Evolutionary conservation across 2,113 vertebrate genomes (phyloP), one percentile per base, ranked within the genome.

Genomic region (Corythornis madagascariensis): DNA sequence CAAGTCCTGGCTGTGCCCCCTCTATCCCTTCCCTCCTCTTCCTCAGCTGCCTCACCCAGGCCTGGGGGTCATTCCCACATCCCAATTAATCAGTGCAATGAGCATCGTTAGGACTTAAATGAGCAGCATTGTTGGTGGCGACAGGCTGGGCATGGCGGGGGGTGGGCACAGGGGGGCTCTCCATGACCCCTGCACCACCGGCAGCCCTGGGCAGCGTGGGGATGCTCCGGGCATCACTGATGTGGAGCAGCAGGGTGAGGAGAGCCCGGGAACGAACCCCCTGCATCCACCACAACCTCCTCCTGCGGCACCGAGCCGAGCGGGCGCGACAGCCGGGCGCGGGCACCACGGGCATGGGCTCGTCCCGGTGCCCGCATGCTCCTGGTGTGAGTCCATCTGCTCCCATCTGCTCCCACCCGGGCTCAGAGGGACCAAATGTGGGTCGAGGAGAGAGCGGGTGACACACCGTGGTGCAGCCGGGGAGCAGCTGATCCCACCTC

Each of bases 371-470:
- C 70, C 94, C 40, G 18, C 2, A 20, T 3, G 67, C 71, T 88
- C 90, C 95, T 12, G 78, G 89, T 84, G 93, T 7, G 83, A 17
- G 17, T 48, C 93, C 92, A 83, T 88, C 90, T 90, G 92, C 48
- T 35, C 42, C 86, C 83, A 71, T 91, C 92, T 90, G 94, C 66
- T 94, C 57, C 86, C 18, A 11, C 2, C 18, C 52, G 1, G 90
- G 72, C 61, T 74, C 28, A 2, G 65, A 8, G 8, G 89, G 31
- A 57, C 88, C 55, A 10, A 90, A 96, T 91, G 86, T 93, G 87
- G 88, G 94, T 93, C 95, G 81, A 1, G 31, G 80, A 18, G 47
- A 56, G 77, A 43, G 0, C 15, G 64, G 88, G 89, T 50, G 86
- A 74, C 77, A 50, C 79, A 29, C 4, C 9, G 16, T 10, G 69